Percentiles rank a stretch among this genome's conserved stretches.
Conservation (phyloP, 2,888 invertebrate species). For the Podotricha telesiphe region DNA sequence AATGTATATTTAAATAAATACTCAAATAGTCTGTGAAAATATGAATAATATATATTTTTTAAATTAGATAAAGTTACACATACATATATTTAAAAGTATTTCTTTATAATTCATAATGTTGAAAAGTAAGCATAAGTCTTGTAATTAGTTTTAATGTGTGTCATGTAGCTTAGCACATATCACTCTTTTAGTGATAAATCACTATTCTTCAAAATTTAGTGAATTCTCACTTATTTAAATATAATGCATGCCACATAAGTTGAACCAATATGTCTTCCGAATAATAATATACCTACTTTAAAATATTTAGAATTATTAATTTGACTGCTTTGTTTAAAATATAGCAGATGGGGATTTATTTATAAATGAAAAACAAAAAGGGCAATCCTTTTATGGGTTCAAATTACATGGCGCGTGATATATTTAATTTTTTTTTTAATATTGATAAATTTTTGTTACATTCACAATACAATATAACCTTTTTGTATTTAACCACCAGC, state of each 20-base stretch:
- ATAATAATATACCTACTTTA: too few species aligned
- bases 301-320: too few species aligned
- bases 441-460: not conserved
- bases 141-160: too few species aligned
- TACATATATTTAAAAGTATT: not conserved
- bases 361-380: not conserved
- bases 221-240: not conserved
- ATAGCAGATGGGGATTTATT: not conserved
- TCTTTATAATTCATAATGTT: not conserved
- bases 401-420: not conserved
- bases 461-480: constrained; percentile 13
- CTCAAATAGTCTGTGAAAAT: constrained; percentile 4
- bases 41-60: not conserved
- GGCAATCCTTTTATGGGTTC: not conserved
- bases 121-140: too few species aligned
- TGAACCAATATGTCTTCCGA: not conserved
- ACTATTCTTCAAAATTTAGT: too few species aligned
- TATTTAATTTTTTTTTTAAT: not conserved
- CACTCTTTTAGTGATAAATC: too few species aligned
- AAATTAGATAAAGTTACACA: not conserved
- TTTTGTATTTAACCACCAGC: not conserved
- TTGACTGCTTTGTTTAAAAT: not conserved
- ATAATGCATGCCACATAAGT: not conserved
- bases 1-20: constrained; percentile 21
- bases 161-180: too few species aligned